phyloP scores from a whole-genome alignment of 2,888 invertebrate genomes.

The Drosophila prolongata region DNA sequence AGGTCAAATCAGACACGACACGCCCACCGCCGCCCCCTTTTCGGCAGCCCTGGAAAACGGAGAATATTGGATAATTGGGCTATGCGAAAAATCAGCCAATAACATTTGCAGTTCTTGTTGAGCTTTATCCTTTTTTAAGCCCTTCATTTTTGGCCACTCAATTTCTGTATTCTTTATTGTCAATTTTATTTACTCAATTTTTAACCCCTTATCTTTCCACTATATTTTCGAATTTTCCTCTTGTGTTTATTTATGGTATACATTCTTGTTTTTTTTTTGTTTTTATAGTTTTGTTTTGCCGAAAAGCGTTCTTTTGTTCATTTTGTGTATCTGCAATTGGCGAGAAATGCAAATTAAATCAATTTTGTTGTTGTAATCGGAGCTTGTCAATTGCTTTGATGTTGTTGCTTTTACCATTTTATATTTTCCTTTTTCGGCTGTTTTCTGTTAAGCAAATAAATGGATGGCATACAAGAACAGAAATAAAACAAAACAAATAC shows the following conservation, averaged over 20 bases:
- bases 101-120: conserved; percentile 25
- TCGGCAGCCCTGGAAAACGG: background rate
- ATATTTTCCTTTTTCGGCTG: background rate
- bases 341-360: conserved; percentile 51
- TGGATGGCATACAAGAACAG: background rate
- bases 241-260: conserved; percentile 24
- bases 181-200: conserved; percentile 10
- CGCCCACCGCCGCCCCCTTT: conserved; percentile 18
- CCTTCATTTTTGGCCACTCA: too few relatives aligned
- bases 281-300: conserved; percentile 6
- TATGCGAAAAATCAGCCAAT: conserved; percentile 62
- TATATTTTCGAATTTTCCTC: conserved; percentile 4
- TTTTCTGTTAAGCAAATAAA: conserved; percentile 14
- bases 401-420: conserved; percentile 14
- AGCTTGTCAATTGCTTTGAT: conserved; percentile 47
- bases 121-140: too few relatives aligned
- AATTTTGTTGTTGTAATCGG: conserved; percentile 40
- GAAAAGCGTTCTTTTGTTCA: conserved; percentile 16
- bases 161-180: background rate
- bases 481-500: background rate
- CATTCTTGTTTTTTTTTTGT: conserved; percentile 23
- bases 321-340: conserved; percentile 45
- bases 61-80: conserved; percentile 55
- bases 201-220: background rate
- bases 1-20: conserved; percentile 47